A percentile compares a stretch with the other conserved stretches of the same genome.
Evolutionary conservation across 1,140 invertebrate genomes (phyloP).

Genomic region (Drosophila lini): DNA sequence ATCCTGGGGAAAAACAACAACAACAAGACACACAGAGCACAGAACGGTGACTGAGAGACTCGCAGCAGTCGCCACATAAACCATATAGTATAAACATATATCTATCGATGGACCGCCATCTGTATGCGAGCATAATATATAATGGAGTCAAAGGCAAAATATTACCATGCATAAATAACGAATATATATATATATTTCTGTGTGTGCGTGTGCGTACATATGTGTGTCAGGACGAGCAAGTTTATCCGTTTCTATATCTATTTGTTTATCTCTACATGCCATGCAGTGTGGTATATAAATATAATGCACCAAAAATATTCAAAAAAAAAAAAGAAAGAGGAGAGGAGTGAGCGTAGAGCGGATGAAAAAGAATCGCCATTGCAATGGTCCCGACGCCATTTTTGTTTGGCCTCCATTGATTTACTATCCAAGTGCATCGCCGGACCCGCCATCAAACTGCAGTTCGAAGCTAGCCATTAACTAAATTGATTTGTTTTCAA

Average conservation of each 20-base stretch:
- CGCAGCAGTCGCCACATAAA: conserved; percentile 22
- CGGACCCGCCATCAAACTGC: conserved; percentile 19
- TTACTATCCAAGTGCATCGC: conserved; percentile 38
- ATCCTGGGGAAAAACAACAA: conserved; percentile 47
- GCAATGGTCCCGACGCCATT: conserved; percentile 37
- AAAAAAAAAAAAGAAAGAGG: conserved; percentile 3
- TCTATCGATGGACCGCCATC: conserved; percentile 32
- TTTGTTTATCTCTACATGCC: conserved; percentile 44
- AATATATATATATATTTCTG: conserved; percentile 2
- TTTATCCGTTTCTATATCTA: conserved; percentile 55
- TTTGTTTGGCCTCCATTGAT: conserved; percentile 57
- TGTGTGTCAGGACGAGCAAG: conserved; percentile 41
- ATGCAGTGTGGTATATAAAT: conserved; percentile 23
- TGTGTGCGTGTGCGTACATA: background rate
- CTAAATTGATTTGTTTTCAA: conserved; percentile 62
- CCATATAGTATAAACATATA: conserved; percentile 26
- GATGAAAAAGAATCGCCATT: conserved; percentile 25
- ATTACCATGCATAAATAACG: conserved; percentile 57
- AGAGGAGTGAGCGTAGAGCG: background rate
- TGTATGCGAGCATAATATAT: conserved; percentile 31
- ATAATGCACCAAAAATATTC: conserved; percentile 36
- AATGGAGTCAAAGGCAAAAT: conserved; percentile 55
- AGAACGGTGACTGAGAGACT: conserved; percentile 3
- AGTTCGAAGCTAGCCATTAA: conserved; percentile 48
- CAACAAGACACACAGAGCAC: background rate